Conservation (phyloP, 1,140 invertebrate genomes). For the Pogonognathellus flavescens region DNA sequence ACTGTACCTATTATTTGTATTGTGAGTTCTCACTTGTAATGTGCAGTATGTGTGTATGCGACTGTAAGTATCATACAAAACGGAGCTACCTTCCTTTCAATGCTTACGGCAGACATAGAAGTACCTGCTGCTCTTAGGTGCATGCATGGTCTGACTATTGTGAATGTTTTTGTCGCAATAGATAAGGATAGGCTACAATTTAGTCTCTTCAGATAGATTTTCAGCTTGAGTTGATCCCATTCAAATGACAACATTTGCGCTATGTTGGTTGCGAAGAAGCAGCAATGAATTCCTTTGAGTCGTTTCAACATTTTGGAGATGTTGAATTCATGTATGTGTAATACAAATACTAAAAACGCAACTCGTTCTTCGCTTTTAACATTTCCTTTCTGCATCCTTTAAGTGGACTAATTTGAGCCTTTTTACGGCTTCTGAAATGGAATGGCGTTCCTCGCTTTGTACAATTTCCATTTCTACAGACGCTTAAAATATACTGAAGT, state of each 20-base stretch:
- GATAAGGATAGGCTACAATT: conserved; percentile 24
- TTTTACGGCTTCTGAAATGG: conserved; percentile 40
- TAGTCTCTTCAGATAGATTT: background rate
- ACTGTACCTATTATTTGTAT: no score
- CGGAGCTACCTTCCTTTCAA: no score
- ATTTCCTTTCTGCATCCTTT: conserved; percentile 27
- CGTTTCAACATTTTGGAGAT: conserved; percentile 30
- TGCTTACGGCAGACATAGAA: no score
- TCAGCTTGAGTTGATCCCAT: conserved; percentile 39
- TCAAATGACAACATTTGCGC: background rate
- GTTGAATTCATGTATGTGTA: background rate
- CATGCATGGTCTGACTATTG: background rate
- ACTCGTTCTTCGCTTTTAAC: conserved; percentile 28
- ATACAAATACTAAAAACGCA: conserved; percentile 17
- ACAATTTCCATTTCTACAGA: conserved; percentile 41
- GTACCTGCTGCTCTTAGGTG: no score
- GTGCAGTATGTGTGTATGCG: no score
- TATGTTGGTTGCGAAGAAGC: background rate
- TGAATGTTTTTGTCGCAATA: conserved; percentile 8
- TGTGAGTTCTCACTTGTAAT: no score
- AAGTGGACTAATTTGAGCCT: conserved; percentile 45
- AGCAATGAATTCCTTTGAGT: conserved; percentile 20
- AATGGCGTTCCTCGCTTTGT: conserved; percentile 24
- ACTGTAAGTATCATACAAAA: no score
- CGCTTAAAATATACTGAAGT: background rate